Conservation (phyloP, 2,113 vertebrate genomes). For the Antidorcas marsupialis region DNA sequence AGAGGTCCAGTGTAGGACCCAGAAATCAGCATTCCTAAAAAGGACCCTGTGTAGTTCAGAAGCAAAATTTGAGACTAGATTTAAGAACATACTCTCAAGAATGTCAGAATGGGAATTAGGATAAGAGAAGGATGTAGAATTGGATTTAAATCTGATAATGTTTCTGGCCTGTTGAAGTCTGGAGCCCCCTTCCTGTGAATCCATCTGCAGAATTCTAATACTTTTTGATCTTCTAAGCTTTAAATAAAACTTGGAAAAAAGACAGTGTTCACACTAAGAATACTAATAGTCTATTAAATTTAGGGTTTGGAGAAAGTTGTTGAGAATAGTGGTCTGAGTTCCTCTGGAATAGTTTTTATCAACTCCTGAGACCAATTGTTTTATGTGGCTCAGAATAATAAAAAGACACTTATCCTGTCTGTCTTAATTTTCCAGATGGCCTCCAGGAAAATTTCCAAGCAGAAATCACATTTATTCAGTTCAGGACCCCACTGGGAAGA, state of each 20-base stretch:
- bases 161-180: neutral
- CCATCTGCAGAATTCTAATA: slow-evolving; percentile 8
- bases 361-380: slow-evolving; percentile 28
- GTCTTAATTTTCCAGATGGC: slow-evolving; percentile 70
- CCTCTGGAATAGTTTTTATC: slow-evolving; percentile 51
- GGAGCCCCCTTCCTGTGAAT: neutral
- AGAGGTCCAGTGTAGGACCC: neutral
- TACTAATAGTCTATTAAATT: slow-evolving; percentile 42
- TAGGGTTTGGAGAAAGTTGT: slow-evolving; percentile 13
- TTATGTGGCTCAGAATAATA: slow-evolving; percentile 69
- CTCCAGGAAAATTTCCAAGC: slow-evolving; percentile 70
- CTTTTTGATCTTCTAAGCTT: slow-evolving; percentile 43
- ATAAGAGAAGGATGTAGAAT: neutral
- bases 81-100: neutral
- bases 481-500: slow-evolving; percentile 66
- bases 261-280: slow-evolving; percentile 3
- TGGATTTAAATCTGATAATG: slow-evolving; percentile 24
- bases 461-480: slow-evolving; percentile 68
- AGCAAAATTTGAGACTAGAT: neutral
- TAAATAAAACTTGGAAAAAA: slow-evolving; percentile 48
- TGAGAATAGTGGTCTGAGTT: neutral
- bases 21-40: slow-evolving; percentile 20
- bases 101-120: neutral
- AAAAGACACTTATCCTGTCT: slow-evolving; percentile 61
- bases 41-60: neutral